phyloP scores from a whole-genome alignment of 2,797 vertebrate species.

The Thripadectes ignobilis region DNA sequence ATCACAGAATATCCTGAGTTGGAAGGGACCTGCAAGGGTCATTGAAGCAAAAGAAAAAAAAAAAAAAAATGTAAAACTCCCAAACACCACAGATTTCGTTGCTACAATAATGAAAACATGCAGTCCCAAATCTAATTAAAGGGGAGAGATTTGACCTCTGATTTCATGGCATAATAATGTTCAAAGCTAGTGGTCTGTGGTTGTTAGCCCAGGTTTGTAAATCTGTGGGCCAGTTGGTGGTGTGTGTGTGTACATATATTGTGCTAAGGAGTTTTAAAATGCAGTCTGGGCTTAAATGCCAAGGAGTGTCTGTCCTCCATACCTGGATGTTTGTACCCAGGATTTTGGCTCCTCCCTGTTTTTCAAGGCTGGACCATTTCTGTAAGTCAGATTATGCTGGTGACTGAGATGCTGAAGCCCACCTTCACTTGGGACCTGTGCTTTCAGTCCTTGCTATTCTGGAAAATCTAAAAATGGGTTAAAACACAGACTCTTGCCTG shows the following conservation, averaged over 20 bases:
- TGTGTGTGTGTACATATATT: fast-evolving
- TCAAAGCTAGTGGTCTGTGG: background rate
- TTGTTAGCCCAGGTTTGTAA: background rate
- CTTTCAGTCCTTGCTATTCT: background rate
- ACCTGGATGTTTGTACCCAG: background rate
- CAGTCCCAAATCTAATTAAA: background rate
- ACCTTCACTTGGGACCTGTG: background rate
- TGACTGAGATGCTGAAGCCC: background rate
- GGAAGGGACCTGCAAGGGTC: background rate
- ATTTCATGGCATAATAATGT: background rate
- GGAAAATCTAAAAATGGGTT: background rate
- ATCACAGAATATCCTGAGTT: background rate
- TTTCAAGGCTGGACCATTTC: background rate
- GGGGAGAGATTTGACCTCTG: background rate
- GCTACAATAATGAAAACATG: background rate
- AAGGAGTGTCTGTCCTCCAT: background rate
- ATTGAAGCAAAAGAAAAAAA: background rate
- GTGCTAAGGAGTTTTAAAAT: background rate
- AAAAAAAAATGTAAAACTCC: fast-evolving
- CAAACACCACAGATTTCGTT: background rate
- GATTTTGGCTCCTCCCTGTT: background rate
- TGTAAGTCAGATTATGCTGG: background rate
- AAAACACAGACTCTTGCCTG: background rate
- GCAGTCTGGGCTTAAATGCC: background rate
- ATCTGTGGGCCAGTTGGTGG: background rate